phyloP scores from a whole-genome alignment of 2,888 invertebrate species.

The Toxonevra muliebris region DNA sequence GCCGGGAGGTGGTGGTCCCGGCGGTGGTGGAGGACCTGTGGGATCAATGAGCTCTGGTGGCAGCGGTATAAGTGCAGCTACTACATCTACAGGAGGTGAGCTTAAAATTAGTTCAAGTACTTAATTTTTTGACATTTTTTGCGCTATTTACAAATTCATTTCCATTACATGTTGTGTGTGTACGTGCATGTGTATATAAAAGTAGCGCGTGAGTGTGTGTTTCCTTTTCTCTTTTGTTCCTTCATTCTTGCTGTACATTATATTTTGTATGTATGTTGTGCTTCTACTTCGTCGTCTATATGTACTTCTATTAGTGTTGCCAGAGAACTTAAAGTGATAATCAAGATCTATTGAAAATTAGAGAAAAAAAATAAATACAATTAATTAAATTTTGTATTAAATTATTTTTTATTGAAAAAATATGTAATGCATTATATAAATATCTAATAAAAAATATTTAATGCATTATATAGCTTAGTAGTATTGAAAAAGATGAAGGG shows the following conservation, averaged over 20 bases:
- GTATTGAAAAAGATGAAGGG: slow-evolving; percentile 22
- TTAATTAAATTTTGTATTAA: too few species aligned
- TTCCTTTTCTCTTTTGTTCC: slow-evolving; percentile 15
- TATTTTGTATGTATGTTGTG: too few species aligned
- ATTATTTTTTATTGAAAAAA: too few species aligned
- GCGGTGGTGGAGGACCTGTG: slow-evolving; percentile 47
- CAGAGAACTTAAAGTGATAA: too few species aligned
- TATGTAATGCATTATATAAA: neutral
- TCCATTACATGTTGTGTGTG: too few species aligned
- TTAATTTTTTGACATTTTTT: slow-evolving; percentile 29
- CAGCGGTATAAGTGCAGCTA: slow-evolving; percentile 35
- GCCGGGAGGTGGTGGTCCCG: slow-evolving; percentile 46
- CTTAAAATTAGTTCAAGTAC: too few species aligned
- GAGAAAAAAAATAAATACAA: too few species aligned
- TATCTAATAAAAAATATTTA: slow-evolving; percentile 1
- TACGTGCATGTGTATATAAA: slow-evolving; percentile 27
- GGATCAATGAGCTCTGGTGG: slow-evolving; percentile 9
- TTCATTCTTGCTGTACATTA: neutral
- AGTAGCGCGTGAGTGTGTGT: slow-evolving; percentile 30
- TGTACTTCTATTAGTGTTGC: too few species aligned
- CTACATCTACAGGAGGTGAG: slow-evolving; percentile 53
- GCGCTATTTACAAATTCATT: too few species aligned
- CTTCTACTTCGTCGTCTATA: too few species aligned
- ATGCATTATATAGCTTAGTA: slow-evolving; percentile 15
- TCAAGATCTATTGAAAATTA: too few species aligned